Conservation (phyloP, 2,888 invertebrate species). For the Candidula unifasciata region DNA sequence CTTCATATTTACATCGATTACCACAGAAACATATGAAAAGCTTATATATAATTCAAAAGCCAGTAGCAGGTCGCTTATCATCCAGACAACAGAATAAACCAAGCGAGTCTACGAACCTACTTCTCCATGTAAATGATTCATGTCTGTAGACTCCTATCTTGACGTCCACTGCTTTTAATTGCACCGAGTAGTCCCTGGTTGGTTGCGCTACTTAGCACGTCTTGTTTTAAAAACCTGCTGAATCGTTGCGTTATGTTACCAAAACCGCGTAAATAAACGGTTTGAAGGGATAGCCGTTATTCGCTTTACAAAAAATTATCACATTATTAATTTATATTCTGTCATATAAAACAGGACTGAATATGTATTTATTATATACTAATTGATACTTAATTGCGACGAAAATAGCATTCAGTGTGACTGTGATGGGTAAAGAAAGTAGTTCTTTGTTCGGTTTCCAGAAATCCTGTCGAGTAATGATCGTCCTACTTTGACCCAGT, state of each 20-base stretch:
- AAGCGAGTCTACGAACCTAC: no score
- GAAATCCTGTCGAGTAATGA: slow-evolving; percentile 15
- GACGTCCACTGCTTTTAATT: not conserved
- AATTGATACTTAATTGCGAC: not conserved
- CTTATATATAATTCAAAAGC: no score
- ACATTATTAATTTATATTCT: not conserved
- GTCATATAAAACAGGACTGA: not conserved
- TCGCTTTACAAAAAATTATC: slow-evolving; percentile 16
- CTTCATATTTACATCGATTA: no score
- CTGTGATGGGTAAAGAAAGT: not conserved
- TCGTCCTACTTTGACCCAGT: slow-evolving; percentile 40
- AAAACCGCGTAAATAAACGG: slow-evolving; percentile 51
- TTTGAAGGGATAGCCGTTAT: slow-evolving; percentile 35
- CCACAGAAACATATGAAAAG: no score
- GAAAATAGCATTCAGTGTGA: not conserved
- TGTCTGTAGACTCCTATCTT: no score
- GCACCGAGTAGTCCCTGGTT: not conserved
- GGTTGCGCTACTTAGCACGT: slow-evolving; percentile 30
- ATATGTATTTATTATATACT: not conserved
- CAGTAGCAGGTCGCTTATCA: no score
- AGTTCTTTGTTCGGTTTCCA: not conserved
- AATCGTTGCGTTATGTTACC: slow-evolving; percentile 31
- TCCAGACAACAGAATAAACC: no score
- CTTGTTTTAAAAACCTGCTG: not conserved
- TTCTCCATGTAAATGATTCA: no score